A percentile compares a stretch with the other conserved stretches of the same genome.
Evolutionary conservation across 1,140 invertebrate genomes (phyloP).

Genomic region (Orius laevigatus): DNA sequence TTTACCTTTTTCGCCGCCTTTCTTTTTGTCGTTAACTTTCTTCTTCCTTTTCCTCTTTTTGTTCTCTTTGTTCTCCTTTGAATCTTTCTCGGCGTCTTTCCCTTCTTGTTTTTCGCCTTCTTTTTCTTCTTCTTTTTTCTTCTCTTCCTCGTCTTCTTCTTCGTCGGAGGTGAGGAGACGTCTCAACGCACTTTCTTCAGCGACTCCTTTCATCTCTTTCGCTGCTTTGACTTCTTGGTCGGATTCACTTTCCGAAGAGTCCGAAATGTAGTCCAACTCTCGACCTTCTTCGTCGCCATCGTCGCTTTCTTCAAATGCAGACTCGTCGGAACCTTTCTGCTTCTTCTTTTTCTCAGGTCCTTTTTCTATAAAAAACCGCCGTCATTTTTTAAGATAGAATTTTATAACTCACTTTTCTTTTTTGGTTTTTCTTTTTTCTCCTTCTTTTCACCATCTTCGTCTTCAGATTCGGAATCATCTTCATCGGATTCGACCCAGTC

Average conservation of each 20-base stretch:
- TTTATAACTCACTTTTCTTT: slow-evolving; percentile 23
- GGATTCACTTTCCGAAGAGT: slow-evolving; percentile 61
- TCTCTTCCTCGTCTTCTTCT: slow-evolving; percentile 70
- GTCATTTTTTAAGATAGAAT: slow-evolving; percentile 6
- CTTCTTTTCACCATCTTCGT: slow-evolving; percentile 46
- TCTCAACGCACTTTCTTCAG: slow-evolving; percentile 67
- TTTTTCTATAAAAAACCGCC: slow-evolving; percentile 15
- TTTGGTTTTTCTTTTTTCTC: slow-evolving; percentile 53
- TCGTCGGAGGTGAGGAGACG: slow-evolving; percentile 81
- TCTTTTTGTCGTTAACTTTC: slow-evolving; percentile 14
- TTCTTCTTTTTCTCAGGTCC: slow-evolving; percentile 54
- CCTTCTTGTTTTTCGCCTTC: slow-evolving; percentile 43
- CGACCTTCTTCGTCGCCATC: slow-evolving; percentile 90
- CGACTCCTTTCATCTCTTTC: slow-evolving; percentile 48
- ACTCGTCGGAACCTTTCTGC: slow-evolving; percentile 58
- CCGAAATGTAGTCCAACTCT: slow-evolving; percentile 75
- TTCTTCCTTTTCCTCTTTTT: slow-evolving; percentile 35
- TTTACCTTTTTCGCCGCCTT: slow-evolving; percentile 16
- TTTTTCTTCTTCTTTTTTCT: slow-evolving; percentile 65
- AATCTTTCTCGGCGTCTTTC: slow-evolving; percentile 35
- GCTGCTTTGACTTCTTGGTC: slow-evolving; percentile 55
- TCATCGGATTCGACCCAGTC: slow-evolving; percentile 79
- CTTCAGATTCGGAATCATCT: slow-evolving; percentile 41
- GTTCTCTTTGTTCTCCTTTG: slow-evolving; percentile 40
- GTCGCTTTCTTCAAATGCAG: slow-evolving; percentile 88